These are phyloP conservation scores for Halisarca cf. caerulea DNA, from an alignment of 37 sponge, comb jelly and placozoan genomes.

Conservation along the genomic window DNA sequence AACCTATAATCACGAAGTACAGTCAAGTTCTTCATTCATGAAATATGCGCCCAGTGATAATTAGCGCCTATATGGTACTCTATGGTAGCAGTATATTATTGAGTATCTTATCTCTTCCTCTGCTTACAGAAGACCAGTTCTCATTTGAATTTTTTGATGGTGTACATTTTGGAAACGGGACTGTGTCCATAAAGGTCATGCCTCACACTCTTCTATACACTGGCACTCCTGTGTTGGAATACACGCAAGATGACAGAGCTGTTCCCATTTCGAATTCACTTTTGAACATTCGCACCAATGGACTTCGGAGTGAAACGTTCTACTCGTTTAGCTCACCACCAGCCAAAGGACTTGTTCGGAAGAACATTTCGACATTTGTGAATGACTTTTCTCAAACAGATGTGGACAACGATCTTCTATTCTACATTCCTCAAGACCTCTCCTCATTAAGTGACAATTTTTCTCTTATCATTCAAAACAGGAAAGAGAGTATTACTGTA, in stretches of 20 bases:
- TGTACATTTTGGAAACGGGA: not conserved
- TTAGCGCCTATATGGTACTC: no score
- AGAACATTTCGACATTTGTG: not conserved
- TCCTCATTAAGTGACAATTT: not conserved
- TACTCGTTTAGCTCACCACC: conserved; percentile 20
- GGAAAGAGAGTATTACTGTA: not conserved
- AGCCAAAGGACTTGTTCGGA: conserved; percentile 8
- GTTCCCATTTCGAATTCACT: not conserved
- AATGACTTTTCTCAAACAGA: not conserved
- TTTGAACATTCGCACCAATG: conserved; percentile 37
- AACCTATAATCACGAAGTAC: no score
- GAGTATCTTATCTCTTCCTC: not conserved
- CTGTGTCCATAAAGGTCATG: not conserved
- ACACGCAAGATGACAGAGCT: not conserved
- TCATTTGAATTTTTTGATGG: conserved; percentile 5
- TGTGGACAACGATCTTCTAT: not conserved
- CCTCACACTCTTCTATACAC: not conserved
- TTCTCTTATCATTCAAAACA: not conserved
- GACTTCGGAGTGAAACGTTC: conserved; percentile 15
- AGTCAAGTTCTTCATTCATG: no score
- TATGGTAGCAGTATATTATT: no score
- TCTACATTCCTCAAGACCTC: not conserved
- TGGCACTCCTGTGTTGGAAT: not conserved
- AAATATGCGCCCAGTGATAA: no score
- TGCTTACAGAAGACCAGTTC: not conserved